Conservation (phyloP, 2,113 vertebrate genomes). For the Hucho hucho region DNA sequence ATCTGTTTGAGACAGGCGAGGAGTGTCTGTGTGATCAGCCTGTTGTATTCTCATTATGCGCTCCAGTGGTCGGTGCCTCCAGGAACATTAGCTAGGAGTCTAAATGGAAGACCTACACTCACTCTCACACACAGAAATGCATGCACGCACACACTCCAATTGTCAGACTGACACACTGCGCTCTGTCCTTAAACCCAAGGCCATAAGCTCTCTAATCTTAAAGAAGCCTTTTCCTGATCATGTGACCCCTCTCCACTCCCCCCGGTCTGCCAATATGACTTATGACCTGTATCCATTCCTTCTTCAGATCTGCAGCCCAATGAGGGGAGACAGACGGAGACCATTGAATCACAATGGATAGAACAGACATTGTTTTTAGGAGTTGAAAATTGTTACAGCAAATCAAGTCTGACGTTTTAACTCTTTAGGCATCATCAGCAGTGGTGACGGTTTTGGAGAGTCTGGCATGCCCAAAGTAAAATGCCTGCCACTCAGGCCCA, state of each 20-base stretch:
- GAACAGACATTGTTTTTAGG: background rate
- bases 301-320: background rate
- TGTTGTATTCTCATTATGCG: slow-evolving; percentile 18
- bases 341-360: background rate
- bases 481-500: too few species aligned
- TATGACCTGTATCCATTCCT: background rate
- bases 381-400: too few species aligned
- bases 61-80: slow-evolving; percentile 8
- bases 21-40: slow-evolving; percentile 13
- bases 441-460: too few species aligned
- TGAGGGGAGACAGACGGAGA: background rate
- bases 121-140: background rate
- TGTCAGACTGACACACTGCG: background rate
- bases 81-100: slow-evolving; percentile 9
- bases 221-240: background rate
- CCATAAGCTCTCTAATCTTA: background rate
- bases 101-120: slow-evolving; percentile 3
- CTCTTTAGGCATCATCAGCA: too few species aligned
- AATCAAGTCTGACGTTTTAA: too few species aligned
- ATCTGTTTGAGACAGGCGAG: background rate
- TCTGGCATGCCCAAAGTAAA: too few species aligned
- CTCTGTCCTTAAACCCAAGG: background rate
- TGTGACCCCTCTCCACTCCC: background rate
- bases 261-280: background rate
- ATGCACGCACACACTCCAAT: background rate